Base-by-base conservation (phyloP, 2,113 vertebrate species). In the Trogon melanurus region DNA sequence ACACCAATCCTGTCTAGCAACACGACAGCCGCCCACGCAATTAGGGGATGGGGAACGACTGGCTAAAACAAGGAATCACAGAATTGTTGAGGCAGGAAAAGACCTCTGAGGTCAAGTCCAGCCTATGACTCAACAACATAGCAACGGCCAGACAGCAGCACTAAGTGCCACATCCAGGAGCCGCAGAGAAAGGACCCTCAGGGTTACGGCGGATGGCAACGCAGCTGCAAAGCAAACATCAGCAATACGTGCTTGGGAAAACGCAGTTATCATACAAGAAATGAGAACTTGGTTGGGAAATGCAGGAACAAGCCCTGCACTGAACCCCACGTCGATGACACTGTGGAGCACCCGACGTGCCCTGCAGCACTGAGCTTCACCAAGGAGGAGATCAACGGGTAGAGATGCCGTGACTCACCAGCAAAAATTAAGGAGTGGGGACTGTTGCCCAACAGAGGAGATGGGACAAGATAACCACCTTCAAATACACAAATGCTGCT, bases 201-300 rank as follows among this genome's bases (percentile, higher is more conserved):
- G 74, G 44, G 29, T 30, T 11, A 12, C 6, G 25, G 34, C 19
- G 62, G 66, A 19, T 5, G 16, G 34, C 22, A 10, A 10, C 4
- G 44, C 2, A 21, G 45, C n/a, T 54, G 58, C 18, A 21, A 27
- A 71, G 11, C 29, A 22, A 67, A 47, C 32, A 19, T 1, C 15
- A 48, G 34, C 29, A 15, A 9, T 3, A 6, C 0, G 6, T 4
- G 45, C 29, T 76, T 1, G 0, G 22, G 5, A 17, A 57, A 67
- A 36, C 34, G 26, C 26, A 79, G 13, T 9, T 26, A 22, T 6
- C 21, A 6, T 2, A 10, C 27, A 10, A 56, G 65, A 2, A 6
- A 48, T 6, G 11, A 6, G 34, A 29, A 21, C 27, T 41, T 54
- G 18, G 5, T 9, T 21, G 18, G 78, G 54, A 67, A 71, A 36